phyloP scores from a whole-genome alignment of 2,113 vertebrate genomes.

The Zosterops japonicus region DNA sequence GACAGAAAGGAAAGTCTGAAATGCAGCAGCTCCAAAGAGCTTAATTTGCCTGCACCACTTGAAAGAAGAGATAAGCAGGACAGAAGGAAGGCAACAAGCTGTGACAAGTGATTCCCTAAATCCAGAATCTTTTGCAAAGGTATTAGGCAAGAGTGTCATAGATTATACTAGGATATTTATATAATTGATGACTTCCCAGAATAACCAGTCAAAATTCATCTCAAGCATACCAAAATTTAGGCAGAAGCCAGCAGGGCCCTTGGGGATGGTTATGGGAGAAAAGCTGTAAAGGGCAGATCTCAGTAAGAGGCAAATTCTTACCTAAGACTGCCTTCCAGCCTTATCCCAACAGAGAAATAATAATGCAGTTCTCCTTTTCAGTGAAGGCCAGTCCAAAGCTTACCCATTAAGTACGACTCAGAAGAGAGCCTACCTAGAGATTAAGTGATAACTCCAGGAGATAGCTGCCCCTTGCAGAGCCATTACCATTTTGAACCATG shows the following conservation, averaged over 20 bases:
- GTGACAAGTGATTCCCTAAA: neutral
- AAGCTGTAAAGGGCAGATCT: neutral
- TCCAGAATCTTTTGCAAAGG: neutral
- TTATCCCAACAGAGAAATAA: neutral
- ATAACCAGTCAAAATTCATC: neutral
- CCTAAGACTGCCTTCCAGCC: neutral
- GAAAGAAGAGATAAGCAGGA: neutral
- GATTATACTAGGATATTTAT: neutral
- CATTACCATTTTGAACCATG: neutral
- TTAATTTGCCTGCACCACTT: neutral
- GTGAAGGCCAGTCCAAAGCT: neutral
- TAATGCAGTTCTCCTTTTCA: neutral
- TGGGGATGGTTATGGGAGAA: neutral
- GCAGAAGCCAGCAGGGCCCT: neutral
- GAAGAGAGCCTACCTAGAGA: neutral
- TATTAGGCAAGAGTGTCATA: neutral
- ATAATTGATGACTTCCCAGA: neutral
- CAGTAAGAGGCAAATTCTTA: neutral
- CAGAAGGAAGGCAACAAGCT: neutral
- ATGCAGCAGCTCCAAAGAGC: neutral
- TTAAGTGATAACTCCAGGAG: slow-evolving; percentile 15
- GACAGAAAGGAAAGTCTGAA: neutral
- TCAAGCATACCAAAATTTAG: neutral
- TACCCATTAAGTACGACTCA: neutral
- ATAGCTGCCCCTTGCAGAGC: neutral